Evolutionary conservation across 2,113 vertebrate genomes (phyloP).

Genomic region (Amia ocellicauda): DNA sequence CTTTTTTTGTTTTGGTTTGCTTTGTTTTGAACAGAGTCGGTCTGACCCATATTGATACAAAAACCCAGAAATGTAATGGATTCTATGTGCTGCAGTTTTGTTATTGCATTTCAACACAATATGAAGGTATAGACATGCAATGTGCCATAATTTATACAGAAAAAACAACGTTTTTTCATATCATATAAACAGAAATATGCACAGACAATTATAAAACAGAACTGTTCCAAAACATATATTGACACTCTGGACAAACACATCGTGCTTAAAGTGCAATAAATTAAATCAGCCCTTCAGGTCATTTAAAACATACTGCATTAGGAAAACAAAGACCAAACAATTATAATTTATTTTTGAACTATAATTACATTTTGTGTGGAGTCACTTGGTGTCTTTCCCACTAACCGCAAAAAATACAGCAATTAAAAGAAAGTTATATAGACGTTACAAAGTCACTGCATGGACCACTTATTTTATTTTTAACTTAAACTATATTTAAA

Average conservation of each 20-base stretch:
- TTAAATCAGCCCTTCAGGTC: slow-evolving; percentile 3
- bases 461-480: slow-evolving; percentile 9
- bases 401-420: slow-evolving; percentile 4
- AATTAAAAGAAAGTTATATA: slow-evolving; percentile 3
- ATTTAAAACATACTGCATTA: not conserved
- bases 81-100: slow-evolving; percentile 36
- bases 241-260: slow-evolving; percentile 51
- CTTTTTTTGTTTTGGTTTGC: no score
- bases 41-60: slow-evolving; percentile 27
- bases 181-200: slow-evolving; percentile 65
- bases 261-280: slow-evolving; percentile 42
- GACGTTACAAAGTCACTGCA: slow-evolving; percentile 13
- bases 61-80: slow-evolving; percentile 46
- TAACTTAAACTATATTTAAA: slow-evolving; percentile 5
- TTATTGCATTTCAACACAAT: slow-evolving; percentile 34
- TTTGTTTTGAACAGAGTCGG: no score
- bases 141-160: slow-evolving; percentile 55
- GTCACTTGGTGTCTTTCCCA: slow-evolving; percentile 4
- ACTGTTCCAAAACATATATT: slow-evolving; percentile 26
- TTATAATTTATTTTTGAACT: slow-evolving; percentile 28
- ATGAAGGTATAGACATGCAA: slow-evolving; percentile 42
- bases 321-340: slow-evolving; percentile 18
- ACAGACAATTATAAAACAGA: slow-evolving; percentile 45
- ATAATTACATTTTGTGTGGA: slow-evolving; percentile 22
- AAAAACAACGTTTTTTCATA: slow-evolving; percentile 63